Base-by-base conservation (phyloP, 35 echinoderm and acorn worm species). In the Acanthaster planci region DNA sequence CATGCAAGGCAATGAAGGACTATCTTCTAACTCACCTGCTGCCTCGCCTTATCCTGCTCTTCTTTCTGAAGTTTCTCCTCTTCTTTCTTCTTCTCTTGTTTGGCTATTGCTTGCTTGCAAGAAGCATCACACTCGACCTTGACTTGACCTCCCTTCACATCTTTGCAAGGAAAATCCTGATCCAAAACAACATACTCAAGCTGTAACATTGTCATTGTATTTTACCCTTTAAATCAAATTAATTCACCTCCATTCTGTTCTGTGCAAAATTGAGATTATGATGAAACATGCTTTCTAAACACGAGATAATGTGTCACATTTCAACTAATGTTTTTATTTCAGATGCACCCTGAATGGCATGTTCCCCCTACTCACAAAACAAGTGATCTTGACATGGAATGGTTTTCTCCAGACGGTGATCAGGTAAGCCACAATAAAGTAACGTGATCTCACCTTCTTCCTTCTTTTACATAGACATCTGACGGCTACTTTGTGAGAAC, bases 371-470 rank as follows among this genome's bases (percentile, higher is more conserved):
- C n/a, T n/a, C n/a, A n/a, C n/a, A n/a, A n/a, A n/a, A n/a, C n/a
- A n/a, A n/a, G n/a, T n/a, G n/a, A n/a, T n/a, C n/a, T n/a, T n/a
- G n/a, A n/a, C n/a, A n/a, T n/a, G n/a, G n/a, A n/a, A n/a, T n/a
- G n/a, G n/a, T n/a, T n/a, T n/a, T n/a, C n/a, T n/a, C n/a, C n/a
- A n/a, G n/a, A n/a, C n/a, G n/a, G n/a, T n/a, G n/a, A n/a, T n/a
- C n/a, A n/a, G n/a, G n/a, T n/a, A n/a, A n/a, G n/a, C n/a, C n/a
- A n/a, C n/a, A n/a, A n/a, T n/a, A n/a, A n/a, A n/a, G n/a, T n/a
- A n/a, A n/a, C n/a, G n/a, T n/a, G n/a, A n/a, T n/a, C 21, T 84
- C 60, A 92, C 94, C 87, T 92, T 97, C 72, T 97, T 97, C 72
- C 87, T 86, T 60, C 90, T 23, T 47, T 79, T 92, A 44, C 90